Percentiles rank a stretch among this genome's conserved stretches.
Evolutionary conservation across 2,797 vertebrate genomes (phyloP).

Genomic region (Cetoscarus ocellatus): DNA sequence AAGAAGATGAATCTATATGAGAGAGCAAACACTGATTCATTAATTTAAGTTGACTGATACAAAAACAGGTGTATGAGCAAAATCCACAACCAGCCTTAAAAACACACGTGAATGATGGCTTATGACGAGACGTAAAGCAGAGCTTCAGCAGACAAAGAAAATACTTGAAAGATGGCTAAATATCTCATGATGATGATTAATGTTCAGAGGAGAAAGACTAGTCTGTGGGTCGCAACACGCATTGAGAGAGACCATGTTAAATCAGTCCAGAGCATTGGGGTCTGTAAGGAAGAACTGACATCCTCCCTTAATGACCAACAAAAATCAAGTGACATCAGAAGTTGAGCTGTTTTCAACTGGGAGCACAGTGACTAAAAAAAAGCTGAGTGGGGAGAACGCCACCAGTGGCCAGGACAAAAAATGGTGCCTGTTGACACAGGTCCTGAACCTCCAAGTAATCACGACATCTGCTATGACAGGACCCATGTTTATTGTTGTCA

Average conservation of each 20-base stretch:
- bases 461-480: no score
- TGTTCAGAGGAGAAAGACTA: conserved; percentile 29
- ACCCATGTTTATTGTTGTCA: no score
- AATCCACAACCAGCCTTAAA: background rate
- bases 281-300: no score
- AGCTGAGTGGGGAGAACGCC: no score
- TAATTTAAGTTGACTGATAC: conserved; percentile 20
- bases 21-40: conserved; percentile 31
- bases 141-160: conserved; percentile 23
- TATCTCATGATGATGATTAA: conserved; percentile 46
- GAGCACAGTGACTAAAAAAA: no score
- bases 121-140: conserved; percentile 4
- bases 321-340: no score
- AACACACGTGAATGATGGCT: conserved; percentile 2
- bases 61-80: conserved; percentile 1
- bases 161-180: conserved; percentile 46
- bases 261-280: conserved; percentile 43
- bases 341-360: no score
- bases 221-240: conserved; percentile 32
- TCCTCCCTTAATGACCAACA: no score
- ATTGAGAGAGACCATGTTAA: conserved; percentile 41
- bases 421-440: no score
- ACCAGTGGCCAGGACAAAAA: no score
- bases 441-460: no score
- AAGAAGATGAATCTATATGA: conserved; percentile 25